A percentile compares a stretch with the other conserved stretches of the same genome.
Evolutionary conservation across 2,888 invertebrate species (phyloP).

Genomic region (Druceiella hillmani): DNA sequence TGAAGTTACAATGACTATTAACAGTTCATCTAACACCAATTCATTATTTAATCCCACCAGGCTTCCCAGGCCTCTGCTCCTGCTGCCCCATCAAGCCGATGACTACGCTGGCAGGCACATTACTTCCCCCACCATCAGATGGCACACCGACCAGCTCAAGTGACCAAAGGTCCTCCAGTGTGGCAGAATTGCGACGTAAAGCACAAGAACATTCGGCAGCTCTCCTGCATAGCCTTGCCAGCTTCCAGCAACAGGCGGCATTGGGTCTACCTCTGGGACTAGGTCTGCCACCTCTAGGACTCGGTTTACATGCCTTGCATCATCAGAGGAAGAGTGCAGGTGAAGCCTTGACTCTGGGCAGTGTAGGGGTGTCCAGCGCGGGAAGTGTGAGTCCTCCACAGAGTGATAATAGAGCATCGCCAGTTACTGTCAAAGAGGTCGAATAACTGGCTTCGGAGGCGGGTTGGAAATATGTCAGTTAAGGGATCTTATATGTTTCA

Average conservation of each 20-base stretch:
- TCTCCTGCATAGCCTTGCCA: constrained; percentile 67
- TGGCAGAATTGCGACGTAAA: constrained; percentile 86
- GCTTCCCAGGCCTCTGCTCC: constrained; percentile 73
- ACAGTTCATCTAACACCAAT: not conserved
- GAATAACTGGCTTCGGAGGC: not conserved
- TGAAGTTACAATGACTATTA: too few relatives aligned
- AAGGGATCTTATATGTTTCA: too few relatives aligned
- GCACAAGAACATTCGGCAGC: constrained; percentile 95
- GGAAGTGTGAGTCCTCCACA: too few relatives aligned
- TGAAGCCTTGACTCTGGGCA: too few relatives aligned
- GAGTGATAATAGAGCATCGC: constrained; percentile 2
- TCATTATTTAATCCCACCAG: constrained; percentile 34
- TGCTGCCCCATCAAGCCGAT: constrained; percentile 69
- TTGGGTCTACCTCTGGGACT: constrained; percentile 39
- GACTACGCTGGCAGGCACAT: constrained; percentile 26
- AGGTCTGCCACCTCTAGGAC: constrained; percentile 34
- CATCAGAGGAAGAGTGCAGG: constrained; percentile 26
- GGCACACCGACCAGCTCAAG: constrained; percentile 35
- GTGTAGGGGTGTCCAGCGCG: too few relatives aligned
- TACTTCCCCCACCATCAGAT: constrained; percentile 31
- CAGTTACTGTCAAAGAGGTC: constrained; percentile 6
- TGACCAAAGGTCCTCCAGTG: constrained; percentile 78
- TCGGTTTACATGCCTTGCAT: constrained; percentile 19
- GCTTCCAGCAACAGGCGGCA: constrained; percentile 56
- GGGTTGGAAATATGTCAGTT: too few relatives aligned